These are phyloP conservation scores for Acanthurus lineatus DNA, from an alignment of 2,797 vertebrate genomes.

Conservation along the genomic window DNA sequence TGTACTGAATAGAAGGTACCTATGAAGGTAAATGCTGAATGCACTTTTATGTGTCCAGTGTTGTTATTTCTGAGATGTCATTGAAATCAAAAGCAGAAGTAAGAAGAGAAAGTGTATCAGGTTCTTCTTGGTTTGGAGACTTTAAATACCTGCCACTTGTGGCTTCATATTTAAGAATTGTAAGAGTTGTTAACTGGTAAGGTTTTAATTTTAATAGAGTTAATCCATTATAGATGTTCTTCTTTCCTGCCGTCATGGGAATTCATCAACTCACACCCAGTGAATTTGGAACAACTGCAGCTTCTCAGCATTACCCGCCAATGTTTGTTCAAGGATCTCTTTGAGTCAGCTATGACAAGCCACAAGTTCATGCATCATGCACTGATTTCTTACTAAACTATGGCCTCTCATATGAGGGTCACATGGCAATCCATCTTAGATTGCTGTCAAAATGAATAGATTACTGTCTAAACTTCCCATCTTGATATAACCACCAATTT, in stretches of 20 bases:
- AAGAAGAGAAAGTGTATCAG: neutral
- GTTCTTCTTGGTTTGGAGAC: neutral
- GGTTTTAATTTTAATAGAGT: neutral
- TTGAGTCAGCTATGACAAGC: slow-evolving; percentile 33
- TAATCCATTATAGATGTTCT: neutral
- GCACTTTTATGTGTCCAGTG: too few species aligned
- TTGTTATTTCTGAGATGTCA: neutral
- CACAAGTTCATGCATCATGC: neutral
- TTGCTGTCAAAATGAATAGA: neutral
- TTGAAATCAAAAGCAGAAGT: slow-evolving; percentile 21
- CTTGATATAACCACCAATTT: slow-evolving; percentile 46
- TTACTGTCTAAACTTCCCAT: neutral
- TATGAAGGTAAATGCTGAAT: too few species aligned
- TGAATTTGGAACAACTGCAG: slow-evolving; percentile 15
- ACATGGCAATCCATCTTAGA: neutral
- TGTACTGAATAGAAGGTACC: too few species aligned
- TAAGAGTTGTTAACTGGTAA: neutral
- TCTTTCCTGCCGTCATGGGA: neutral
- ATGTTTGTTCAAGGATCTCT: slow-evolving; percentile 29
- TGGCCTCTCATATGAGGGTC: neutral
- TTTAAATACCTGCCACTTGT: too few species aligned
- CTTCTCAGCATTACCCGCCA: slow-evolving; percentile 36
- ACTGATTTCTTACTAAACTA: slow-evolving; percentile 16
- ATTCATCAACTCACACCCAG: slow-evolving; percentile 10
- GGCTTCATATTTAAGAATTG: too few species aligned